phyloP scores from a whole-genome alignment of 37 sponge, comb jelly and placozoan genomes.

The Tethya wilhelma region DNA sequence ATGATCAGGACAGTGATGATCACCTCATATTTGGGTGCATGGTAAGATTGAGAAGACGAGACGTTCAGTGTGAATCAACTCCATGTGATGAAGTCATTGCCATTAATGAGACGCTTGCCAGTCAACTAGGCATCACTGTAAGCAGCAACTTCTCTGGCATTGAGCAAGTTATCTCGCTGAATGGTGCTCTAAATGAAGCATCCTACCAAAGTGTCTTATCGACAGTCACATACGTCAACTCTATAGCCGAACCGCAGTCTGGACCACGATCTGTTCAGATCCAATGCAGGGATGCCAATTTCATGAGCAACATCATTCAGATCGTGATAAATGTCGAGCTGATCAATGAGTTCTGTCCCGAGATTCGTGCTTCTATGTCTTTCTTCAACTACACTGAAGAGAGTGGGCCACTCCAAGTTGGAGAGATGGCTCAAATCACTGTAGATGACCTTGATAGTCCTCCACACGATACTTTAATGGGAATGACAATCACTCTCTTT shows the following conservation, averaged over 20 bases:
- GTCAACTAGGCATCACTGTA: not conserved
- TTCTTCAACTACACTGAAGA: constrained; percentile 38
- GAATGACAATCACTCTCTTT: constrained; percentile 9
- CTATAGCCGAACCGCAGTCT: constrained; percentile 27
- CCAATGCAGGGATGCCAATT: constrained; percentile 23
- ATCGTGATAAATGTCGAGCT: constrained; percentile 14
- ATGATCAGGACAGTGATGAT: constrained; percentile 26
- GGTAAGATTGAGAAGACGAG: not conserved
- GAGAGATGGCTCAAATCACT: not conserved
- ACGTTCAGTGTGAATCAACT: not conserved
- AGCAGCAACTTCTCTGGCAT: not conserved
- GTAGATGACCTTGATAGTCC: constrained; percentile 26
- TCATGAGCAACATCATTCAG: constrained; percentile 4
- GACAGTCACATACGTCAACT: constrained; percentile 42
- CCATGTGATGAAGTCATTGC: constrained; percentile 41
- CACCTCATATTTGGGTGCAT: not conserved
- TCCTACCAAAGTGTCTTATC: constrained; percentile 29
- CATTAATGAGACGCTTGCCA: constrained; percentile 7
- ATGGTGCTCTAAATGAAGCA: constrained; percentile 17
- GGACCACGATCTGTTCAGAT: constrained; percentile 12
- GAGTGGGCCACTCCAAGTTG: not conserved
- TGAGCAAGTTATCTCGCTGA: constrained; percentile 10
- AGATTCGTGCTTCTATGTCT: not conserved
- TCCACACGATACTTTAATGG: constrained; percentile 27
- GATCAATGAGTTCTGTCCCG: constrained; percentile 50